Evolutionary conservation across 2,797 vertebrate species (phyloP).

Genomic region (Macrochelys suwanniensis): DNA sequence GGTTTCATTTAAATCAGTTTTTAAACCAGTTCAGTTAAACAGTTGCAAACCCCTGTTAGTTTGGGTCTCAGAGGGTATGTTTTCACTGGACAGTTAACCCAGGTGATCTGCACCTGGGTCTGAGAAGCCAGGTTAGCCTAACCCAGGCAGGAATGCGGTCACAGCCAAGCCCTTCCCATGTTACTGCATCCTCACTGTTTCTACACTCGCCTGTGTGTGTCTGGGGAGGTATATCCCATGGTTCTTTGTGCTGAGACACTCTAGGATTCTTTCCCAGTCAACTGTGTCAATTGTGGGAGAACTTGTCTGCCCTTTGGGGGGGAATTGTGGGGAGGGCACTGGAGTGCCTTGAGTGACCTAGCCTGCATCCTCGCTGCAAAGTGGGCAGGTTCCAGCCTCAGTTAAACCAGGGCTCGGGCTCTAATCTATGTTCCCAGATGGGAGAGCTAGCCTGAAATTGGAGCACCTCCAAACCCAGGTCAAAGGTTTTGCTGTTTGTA

Average conservation of each 20-base stretch:
- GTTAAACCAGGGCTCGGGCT: background rate
- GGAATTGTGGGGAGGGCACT: background rate
- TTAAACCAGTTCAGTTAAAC: conserved; percentile 33
- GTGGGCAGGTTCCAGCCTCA: background rate
- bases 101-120: background rate
- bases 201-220: background rate
- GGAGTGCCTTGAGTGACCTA: background rate
- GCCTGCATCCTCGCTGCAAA: background rate
- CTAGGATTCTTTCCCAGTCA: background rate
- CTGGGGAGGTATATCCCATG: background rate
- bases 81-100: background rate
- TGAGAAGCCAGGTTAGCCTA: background rate
- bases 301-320: background rate
- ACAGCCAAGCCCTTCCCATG: background rate
- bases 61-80: background rate
- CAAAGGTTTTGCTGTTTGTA: background rate
- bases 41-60: conserved; percentile 19
- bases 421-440: background rate
- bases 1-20: conserved; percentile 45
- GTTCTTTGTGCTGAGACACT: background rate
- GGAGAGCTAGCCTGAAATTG: background rate
- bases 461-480: background rate
- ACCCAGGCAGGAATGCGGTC: background rate
- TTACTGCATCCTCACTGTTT: background rate
- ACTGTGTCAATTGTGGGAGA: background rate